Base-by-base conservation (phyloP, 1,140 invertebrate genomes). In the Tetragonula clypearis region DNA sequence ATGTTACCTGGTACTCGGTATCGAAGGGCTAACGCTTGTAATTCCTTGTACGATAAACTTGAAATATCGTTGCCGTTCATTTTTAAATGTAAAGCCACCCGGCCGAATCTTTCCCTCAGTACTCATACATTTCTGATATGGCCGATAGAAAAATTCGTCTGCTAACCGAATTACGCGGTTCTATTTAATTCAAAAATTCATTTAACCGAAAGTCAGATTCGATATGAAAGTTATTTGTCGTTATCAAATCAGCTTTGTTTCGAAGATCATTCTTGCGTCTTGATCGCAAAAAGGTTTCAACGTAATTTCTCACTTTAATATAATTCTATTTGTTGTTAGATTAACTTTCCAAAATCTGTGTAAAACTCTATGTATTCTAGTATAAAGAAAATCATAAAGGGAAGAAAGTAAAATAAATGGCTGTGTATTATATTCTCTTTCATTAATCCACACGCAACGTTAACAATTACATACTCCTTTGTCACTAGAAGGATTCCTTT, bases 1-100 rank as follows among this genome's bases (percentile, higher is more conserved):
- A 94, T 93, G 86, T 94, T 94, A 65, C 92, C 92, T 41, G 93
- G 93, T 35, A 94, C 88, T 21, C 84, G 90, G 53, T 94, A 91
- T 79, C 85, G 86, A 14, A 91, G 69, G 66, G 93, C 93, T 55
- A 94, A 82, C 2, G 91, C 90, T 87, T 94, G 93, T 49, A 94
- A 88, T 81, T 94, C 92, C 75, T 93, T 93, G 86, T 94, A 94
- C 60, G 93, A 92, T 62, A 94, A 87, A 60, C 84, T 84, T 23
- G 88, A 81, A 66, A 94, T 86, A 84, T 93, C 93, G 35, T 87
- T 80, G 82, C 86, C 87, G 82, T 91, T 92, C 91, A 93, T 93
- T 87, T 87, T 88, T 79, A 76, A 79, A 81, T 30, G 75, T 69
- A 21, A 30, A 73, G 41, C 49, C 55, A 41, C 23, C 71, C 60